Evolutionary conservation across 1,140 invertebrate species (phyloP), one percentile per base, ranked within the genome.

Genomic region (Monomorium pharaonis): DNA sequence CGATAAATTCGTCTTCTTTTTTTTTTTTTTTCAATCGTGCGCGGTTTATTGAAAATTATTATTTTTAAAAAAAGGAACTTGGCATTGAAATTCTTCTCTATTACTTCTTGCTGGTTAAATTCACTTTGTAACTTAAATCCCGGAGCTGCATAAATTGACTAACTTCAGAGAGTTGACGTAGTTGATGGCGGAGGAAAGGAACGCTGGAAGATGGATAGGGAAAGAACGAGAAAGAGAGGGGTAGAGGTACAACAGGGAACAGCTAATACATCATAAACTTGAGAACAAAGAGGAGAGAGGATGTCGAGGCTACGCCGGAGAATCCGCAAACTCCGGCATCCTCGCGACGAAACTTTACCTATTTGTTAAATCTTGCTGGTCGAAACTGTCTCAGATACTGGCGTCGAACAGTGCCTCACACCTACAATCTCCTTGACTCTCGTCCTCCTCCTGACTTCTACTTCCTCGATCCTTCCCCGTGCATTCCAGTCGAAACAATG

Each of bases 231-330:
- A 88, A 80, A 85, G 85, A 86, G 80, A 74, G 86, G 77, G 72
- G 75, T 24, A 49, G 84, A 80, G 86, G 60, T 84, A 90, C 91
- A 86, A 86, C 89, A 37, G 87, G 89, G 90, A 92, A 92, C 94
- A 90, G 92, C 94, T 94, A 95, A 95, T 95, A 95, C 93, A 95
- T 95, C 93, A 95, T 93, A 94, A 95, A 95, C 93, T 95, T 95
- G 90, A 88, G 89, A 92, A 95, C 94, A 95, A 95, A 95, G 94
- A 93, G 93, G 70, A 85, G 81, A 88, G 90, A 94, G 94, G 94
- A 94, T 93, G 94, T 93, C 92, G 93, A 88, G 91, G 91, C 76
- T 89, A 88, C 88, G 88, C 76, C 87, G 86, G 92, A 89, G 92
- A 92, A 94, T 94, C 92, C 94, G 84, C 89, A 87, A 75, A 89